Conservation (phyloP, 2,888 invertebrate species). For the Exocentrus adspersus region DNA sequence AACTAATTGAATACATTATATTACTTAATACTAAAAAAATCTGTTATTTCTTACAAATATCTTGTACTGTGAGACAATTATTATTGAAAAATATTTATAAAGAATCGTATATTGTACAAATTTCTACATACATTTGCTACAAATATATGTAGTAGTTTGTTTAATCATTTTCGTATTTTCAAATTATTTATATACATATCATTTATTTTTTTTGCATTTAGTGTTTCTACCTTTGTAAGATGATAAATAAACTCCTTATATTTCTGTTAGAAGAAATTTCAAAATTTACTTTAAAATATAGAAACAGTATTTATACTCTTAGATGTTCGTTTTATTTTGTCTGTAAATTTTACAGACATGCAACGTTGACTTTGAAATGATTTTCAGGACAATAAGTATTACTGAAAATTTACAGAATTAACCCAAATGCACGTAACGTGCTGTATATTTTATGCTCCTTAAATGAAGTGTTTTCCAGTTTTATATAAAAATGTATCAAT, state of each 20-base stretch:
- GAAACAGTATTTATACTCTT: constrained; percentile 26
- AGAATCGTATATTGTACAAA: constrained; percentile 13
- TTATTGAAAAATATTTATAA: constrained; percentile 8
- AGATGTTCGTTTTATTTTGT: constrained; percentile 28
- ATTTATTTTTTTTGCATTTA: constrained; percentile 29
- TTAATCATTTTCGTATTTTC: constrained; percentile 17
- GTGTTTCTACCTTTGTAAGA: constrained; percentile 28
- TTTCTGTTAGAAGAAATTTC: constrained; percentile 25
- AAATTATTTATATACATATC: constrained; percentile 26
- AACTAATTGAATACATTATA: no score
- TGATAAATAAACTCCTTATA: constrained; percentile 20
- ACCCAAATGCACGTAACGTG: constrained; percentile 25
- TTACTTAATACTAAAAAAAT: no score
- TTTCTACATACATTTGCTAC: constrained; percentile 11
- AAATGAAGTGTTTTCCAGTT: constrained; percentile 30
- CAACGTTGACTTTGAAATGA: background rate
- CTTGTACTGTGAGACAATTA: constrained; percentile 19
- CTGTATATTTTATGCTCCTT: constrained; percentile 28
- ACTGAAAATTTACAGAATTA: constrained; percentile 24
- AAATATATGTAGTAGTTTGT: constrained; percentile 20
- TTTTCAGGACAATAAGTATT: constrained; percentile 23
- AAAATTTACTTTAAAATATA: constrained; percentile 28
- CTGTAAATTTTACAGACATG: constrained; percentile 9
- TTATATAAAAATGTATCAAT: constrained; percentile 33
- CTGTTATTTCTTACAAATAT: constrained; percentile 22